A percentile compares a stretch with the other conserved stretches of the same genome.
phyloP scores from a whole-genome alignment of 2,797 vertebrate genomes.

The Sebastes diaconus region DNA sequence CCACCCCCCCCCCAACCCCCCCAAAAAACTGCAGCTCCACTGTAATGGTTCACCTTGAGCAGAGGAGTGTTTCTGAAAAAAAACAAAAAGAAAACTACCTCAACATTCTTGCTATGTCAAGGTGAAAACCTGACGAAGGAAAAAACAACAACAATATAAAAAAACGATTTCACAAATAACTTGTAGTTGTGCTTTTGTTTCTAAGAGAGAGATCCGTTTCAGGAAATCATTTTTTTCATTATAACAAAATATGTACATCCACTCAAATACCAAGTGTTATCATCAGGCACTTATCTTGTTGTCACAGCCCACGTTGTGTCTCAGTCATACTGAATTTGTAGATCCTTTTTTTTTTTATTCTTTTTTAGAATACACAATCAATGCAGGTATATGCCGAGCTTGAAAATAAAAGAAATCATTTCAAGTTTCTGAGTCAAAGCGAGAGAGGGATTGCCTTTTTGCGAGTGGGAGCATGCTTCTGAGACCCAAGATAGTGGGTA shows the following conservation, averaged over 20 bases:
- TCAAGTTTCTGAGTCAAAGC: constrained; percentile 49
- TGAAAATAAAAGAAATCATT: constrained; percentile 63
- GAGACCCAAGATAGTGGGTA: constrained; percentile 58
- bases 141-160: background rate
- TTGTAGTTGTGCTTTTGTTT: background rate
- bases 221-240: constrained; percentile 16
- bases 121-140: constrained; percentile 42
- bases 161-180: background rate
- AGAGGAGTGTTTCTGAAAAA: constrained; percentile 9
- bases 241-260: background rate
- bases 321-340: constrained; percentile 52
- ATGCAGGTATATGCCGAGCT: constrained; percentile 63
- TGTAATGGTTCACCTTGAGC: constrained; percentile 60
- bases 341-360: constrained; percentile 8
- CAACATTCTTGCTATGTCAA: constrained; percentile 16
- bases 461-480: constrained; percentile 44
- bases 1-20: background rate
- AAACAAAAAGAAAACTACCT: background rate
- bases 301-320: constrained; percentile 5
- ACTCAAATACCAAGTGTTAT: background rate
- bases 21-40: constrained; percentile 2
- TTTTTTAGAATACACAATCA: constrained; percentile 59
- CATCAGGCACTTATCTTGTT: constrained; percentile 23
- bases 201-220: constrained; percentile 16
- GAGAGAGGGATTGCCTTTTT: constrained; percentile 58